Evolutionary conservation across 2,113 vertebrate genomes (phyloP).

Genomic region (Corynorhinus townsendii): DNA sequence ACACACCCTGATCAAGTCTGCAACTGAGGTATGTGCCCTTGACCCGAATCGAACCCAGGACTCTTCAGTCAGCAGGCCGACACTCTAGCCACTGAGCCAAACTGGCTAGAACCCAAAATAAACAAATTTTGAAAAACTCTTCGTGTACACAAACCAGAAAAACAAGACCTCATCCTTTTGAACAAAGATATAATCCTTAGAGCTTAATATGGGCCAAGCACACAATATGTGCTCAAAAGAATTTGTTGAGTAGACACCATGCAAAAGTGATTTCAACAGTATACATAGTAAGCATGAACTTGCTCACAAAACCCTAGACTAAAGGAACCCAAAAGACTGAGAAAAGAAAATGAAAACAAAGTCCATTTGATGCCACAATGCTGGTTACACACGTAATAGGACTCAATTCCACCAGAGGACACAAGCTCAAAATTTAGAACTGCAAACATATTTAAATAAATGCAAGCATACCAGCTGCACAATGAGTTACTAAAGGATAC

Average conservation of each 20-base stretch:
- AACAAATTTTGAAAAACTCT: not conserved
- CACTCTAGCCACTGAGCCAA: too few species aligned
- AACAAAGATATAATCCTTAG: not conserved
- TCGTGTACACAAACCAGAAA: not conserved
- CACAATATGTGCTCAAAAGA: not conserved
- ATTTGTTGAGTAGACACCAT: not conserved
- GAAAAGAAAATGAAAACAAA: not conserved
- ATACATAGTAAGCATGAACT: accelerated
- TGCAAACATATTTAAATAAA: constrained; percentile 18
- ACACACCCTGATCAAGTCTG: too few species aligned
- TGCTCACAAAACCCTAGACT: not conserved
- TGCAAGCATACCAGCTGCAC: not conserved
- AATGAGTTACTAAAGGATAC: constrained; percentile 40
- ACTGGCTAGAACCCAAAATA: not conserved
- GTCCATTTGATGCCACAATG: not conserved
- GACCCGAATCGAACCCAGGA: too few species aligned
- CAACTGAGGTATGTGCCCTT: too few species aligned
- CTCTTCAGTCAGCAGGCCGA: too few species aligned
- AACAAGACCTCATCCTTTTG: not conserved
- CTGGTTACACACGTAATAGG: not conserved
- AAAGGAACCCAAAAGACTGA: not conserved
- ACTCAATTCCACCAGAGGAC: not conserved
- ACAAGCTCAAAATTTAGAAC: not conserved
- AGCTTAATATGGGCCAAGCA: not conserved
- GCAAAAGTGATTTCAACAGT: not conserved